Evolutionary conservation across 2,797 vertebrate genomes (phyloP).

Genomic region (Chaunax sp.): DNA sequence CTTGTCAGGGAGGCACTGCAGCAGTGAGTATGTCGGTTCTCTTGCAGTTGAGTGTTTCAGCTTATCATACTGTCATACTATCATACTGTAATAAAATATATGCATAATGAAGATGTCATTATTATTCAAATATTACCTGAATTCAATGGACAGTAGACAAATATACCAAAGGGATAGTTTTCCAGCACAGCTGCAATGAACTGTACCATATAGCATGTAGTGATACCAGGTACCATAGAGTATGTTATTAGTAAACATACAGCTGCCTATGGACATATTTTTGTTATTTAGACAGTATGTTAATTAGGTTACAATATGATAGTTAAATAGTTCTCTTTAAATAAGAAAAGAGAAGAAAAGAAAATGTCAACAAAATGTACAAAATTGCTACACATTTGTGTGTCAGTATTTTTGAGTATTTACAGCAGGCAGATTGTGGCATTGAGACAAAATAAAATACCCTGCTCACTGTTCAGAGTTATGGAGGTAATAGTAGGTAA

Average conservation of each 20-base stretch:
- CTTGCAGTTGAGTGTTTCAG: neutral
- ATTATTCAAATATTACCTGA: conserved; percentile 4
- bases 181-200: neutral
- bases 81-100: neutral
- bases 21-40: neutral
- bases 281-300: too few species aligned
- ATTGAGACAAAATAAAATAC: too few species aligned
- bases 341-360: too few species aligned
- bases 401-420: too few species aligned
- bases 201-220: too few species aligned
- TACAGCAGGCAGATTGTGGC: too few species aligned
- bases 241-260: neutral
- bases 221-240: neutral
- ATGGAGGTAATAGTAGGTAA: neutral
- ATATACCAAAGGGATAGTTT: neutral
- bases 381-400: too few species aligned
- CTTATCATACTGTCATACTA: neutral
- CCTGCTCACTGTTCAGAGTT: neutral
- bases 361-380: too few species aligned
- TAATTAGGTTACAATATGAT: too few species aligned
- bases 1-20: neutral
- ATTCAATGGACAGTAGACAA: neutral
- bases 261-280: neutral
- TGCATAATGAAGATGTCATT: neutral
- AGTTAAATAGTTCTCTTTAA: too few species aligned